Evolutionary conservation across 2,113 vertebrate species (phyloP).

Genomic region (Pelecanoides urinatrix): DNA sequence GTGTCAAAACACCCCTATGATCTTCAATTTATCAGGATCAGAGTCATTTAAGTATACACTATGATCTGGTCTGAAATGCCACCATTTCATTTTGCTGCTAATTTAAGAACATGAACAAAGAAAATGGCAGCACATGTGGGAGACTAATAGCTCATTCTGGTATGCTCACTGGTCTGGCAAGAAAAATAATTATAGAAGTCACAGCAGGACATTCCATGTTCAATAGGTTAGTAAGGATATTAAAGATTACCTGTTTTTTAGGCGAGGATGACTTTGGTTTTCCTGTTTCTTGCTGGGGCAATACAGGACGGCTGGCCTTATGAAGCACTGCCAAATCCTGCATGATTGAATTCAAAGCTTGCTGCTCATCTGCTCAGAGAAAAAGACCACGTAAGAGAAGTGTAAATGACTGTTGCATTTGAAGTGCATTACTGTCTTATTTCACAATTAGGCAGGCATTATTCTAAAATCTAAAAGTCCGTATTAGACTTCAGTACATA

Average conservation of each 20-base stretch:
- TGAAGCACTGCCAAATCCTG: constrained; percentile 97
- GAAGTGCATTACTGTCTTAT: background rate
- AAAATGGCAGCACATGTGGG: background rate
- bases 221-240: background rate
- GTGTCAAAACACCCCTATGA: background rate
- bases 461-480: background rate
- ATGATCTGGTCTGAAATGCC: background rate
- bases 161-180: constrained; percentile 2
- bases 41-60: background rate
- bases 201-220: background rate
- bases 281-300: constrained; percentile 84
- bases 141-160: background rate
- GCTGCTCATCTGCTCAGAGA: constrained; percentile 81
- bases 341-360: constrained; percentile 98
- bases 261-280: constrained; percentile 91
- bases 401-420: background rate
- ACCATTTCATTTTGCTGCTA: background rate
- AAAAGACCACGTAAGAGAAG: background rate
- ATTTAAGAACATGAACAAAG: constrained; percentile 7
- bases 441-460: background rate
- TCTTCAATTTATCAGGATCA: background rate
- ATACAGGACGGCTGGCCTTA: constrained; percentile 89
- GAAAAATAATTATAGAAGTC: constrained; percentile 1
- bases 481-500: background rate
- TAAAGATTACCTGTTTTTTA: constrained; percentile 90